Base-by-base conservation (phyloP, 2,113 vertebrate species). In the Macquaria ambigua region DNA sequence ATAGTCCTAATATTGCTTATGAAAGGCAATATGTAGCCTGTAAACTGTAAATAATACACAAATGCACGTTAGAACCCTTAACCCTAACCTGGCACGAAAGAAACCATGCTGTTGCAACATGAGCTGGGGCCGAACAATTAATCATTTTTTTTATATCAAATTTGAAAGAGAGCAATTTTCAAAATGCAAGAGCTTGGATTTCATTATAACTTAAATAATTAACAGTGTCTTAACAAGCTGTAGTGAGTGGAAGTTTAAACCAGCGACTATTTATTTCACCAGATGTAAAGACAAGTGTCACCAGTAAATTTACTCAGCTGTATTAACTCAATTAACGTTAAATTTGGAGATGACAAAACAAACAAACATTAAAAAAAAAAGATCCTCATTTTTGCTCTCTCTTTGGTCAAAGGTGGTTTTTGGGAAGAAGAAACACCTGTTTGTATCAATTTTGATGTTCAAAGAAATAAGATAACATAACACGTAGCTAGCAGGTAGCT, bases 21-120 rank as follows among this genome's bases (percentile, higher is more conserved):
- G n/a, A 59, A 72, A 63, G 41, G 39, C 76, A 46, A 56, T 53
- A 18, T 8, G 11, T 52, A 20, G 12, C 41, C 34, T 62, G 41
- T 37, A 46, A 79, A 83, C 62, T 79, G 16, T 50, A 43, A 41
- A 74, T 46, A 37, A n/a, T 21, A 63, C 50, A 52, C 50, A 52
- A 18, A 62, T 18, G 14, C 20, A 37, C 9, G 23, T 5, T 25
- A 52, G 20, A 58, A 31, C n/a, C 14, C 2, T 12, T 52, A 52
- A 25, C 64, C 11, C 2, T 20, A 12, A 31, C 15, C 8, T 52
- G 28, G n/a, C 6, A 15, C 31, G 25, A 70, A 12, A 12, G 16
- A 70, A 70, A 31, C 16, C 16, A 20, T 62, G 2, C 15, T 16
- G 15, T 31, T 61, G 61, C 31, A 18, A 31, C 16, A 2, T 61